Evolutionary conservation across 2,888 invertebrate genomes (phyloP), one percentile per base, ranked within the genome.

Genomic region (Scrobipalpa atriplicella): DNA sequence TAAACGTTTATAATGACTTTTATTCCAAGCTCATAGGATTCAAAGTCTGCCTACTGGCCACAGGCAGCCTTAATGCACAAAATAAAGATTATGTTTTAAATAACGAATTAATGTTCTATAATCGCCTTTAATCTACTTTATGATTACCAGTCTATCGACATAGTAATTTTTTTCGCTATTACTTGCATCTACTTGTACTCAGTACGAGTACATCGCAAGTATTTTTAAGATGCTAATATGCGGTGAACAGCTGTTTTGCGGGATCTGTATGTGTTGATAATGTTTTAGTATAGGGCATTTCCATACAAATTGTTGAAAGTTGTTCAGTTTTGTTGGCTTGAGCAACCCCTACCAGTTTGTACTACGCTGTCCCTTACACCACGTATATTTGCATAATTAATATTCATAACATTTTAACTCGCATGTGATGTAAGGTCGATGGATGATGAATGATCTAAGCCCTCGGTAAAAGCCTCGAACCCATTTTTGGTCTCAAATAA

Each of bases 131-230:
- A 64, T 64, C 64, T 10, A 13, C 41, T 60, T n/a, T 43, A 18
- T 51, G 47, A 51, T 62, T 61, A 64, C 18, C 19, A 9, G 39
- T 61, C 38, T 63, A 67, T 67, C 51, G 29, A 2, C 19, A 38
- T 47, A 1, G 56, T 19, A 54, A 56, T 67, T 67, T 61, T 52
- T 67, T 62, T 8, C 41, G 62, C 62, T 43, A 65, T 62, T 65
- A 62, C 62, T 2, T 18, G 16, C n/a, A n/a, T n/a, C n/a, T n/a
- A n/a, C n/a, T n/a, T n/a, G 19, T 52, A 19, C 54, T n/a, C 10
- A 56, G 9, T n/a, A n/a, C n/a, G 29, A 21, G 36, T n/a, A 29
- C 13, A 13, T 56, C 29, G 56, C 9, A 11, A 16, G 5, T 18
- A 19, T 52, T 19, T 10, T 18, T 2, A 8, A 19, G 19, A 19